These are phyloP conservation scores for Zenarchopterus dispar DNA, from an alignment of 2,797 vertebrate genomes.

Conservation along the genomic window DNA sequence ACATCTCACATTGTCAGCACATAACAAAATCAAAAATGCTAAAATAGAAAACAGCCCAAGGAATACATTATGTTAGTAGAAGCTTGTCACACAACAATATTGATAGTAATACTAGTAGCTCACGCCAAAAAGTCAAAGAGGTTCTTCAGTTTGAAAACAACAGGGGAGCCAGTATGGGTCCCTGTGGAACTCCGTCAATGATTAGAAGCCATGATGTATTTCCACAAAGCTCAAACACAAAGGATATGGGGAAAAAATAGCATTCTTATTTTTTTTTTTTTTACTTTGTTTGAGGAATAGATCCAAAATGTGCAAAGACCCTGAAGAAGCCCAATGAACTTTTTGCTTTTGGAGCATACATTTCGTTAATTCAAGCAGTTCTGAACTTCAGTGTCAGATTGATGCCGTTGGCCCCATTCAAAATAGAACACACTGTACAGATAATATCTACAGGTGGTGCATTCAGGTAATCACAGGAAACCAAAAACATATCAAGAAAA, in stretches of 20 bases:
- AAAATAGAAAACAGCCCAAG: conserved; percentile 73
- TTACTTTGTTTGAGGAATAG: conserved; percentile 20
- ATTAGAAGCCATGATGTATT: conserved; percentile 1
- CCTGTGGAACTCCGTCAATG: conserved; percentile 36
- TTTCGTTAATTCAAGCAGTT: conserved; percentile 57
- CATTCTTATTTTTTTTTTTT: conserved; percentile 11
- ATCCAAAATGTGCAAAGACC: conserved; percentile 3
- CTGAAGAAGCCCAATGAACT: conserved; percentile 54
- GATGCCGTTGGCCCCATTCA: conserved; percentile 50
- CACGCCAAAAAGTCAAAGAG: conserved; percentile 54
- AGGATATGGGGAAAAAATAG: conserved; percentile 18
- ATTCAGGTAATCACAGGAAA: conserved; percentile 47
- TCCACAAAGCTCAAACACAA: conserved; percentile 8
- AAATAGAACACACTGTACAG: conserved; percentile 71
- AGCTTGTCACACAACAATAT: conserved; percentile 77
- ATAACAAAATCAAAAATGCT: conserved; percentile 67
- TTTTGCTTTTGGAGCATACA: conserved; percentile 47
- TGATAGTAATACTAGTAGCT: conserved; percentile 58
- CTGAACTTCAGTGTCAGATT: conserved; percentile 40
- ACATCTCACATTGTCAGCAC: conserved; percentile 60
- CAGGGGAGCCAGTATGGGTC: conserved; percentile 35
- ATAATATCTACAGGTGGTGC: conserved; percentile 67
- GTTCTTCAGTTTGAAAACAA: conserved; percentile 59
- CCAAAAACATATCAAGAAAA: conserved; percentile 30
- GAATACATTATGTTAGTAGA: conserved; percentile 70